Conservation (phyloP, 2,888 invertebrate genomes). For the Oligia latruncula region DNA sequence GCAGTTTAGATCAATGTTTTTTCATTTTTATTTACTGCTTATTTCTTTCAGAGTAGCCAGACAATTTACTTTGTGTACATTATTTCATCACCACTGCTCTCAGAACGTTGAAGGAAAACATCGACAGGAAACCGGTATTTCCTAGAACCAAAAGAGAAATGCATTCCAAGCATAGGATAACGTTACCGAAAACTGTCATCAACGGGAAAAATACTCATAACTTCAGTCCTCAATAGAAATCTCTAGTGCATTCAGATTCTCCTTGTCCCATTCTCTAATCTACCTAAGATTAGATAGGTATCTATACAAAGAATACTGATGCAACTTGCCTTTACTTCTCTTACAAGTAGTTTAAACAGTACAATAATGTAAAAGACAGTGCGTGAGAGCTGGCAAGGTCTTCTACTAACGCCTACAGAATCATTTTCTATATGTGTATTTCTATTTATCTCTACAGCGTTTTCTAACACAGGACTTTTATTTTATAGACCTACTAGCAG, state of each 20-base stretch:
- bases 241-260: not conserved
- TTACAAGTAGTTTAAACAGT: slow-evolving; percentile 14
- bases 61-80: no score
- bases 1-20: no score
- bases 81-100: no score
- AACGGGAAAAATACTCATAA: not conserved
- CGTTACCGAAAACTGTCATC: not conserved
- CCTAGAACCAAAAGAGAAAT: not conserved
- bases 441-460: slow-evolving; percentile 7
- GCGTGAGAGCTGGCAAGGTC: slow-evolving; percentile 46
- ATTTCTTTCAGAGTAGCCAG: not conserved
- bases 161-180: no score
- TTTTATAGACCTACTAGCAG: slow-evolving; percentile 9
- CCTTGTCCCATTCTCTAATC: not conserved
- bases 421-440: slow-evolving; percentile 41
- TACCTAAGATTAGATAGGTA: not conserved
- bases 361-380: slow-evolving; percentile 32
- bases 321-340: not conserved
- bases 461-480: slow-evolving; percentile 2
- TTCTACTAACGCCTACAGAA: slow-evolving; percentile 27
- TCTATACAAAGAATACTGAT: not conserved
- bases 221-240: not conserved
- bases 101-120: no score
- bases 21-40: no score
- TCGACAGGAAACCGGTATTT: not conserved